Evolutionary conservation across 2,797 vertebrate species (phyloP).

Genomic region (Gymnoscopelus braueri): DNA sequence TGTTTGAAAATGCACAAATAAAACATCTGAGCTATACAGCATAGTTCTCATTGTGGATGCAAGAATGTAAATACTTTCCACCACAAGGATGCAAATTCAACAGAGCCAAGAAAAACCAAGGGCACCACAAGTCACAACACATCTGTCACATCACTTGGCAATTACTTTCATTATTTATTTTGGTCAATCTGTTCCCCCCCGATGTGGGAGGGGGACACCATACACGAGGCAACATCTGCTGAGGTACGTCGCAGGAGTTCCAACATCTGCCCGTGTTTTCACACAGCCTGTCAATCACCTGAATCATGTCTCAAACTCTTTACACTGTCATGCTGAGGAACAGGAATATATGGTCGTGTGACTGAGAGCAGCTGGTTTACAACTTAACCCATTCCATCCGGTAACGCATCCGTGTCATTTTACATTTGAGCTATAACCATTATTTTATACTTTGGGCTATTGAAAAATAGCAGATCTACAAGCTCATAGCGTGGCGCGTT

Average conservation of each 20-base stretch:
- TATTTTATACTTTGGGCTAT: no score
- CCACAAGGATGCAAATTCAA: no score
- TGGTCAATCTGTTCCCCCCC: slow-evolving; percentile 85
- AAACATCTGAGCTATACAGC: no score
- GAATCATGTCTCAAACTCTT: slow-evolving; percentile 48
- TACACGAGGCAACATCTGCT: slow-evolving; percentile 81
- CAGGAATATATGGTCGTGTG: slow-evolving; percentile 27
- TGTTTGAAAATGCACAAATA: background rate
- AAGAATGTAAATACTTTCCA: background rate
- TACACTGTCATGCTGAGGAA: slow-evolving; percentile 60
- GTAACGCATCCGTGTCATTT: no score
- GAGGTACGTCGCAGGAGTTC: slow-evolving; percentile 77
- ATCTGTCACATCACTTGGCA: slow-evolving; percentile 82
- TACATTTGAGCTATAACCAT: no score
- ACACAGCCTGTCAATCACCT: slow-evolving; percentile 73
- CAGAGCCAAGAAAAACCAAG: slow-evolving; percentile 47
- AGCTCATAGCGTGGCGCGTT: no score
- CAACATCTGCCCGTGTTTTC: slow-evolving; percentile 81
- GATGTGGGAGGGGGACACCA: slow-evolving; percentile 78
- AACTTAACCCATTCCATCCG: background rate
- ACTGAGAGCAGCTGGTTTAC: slow-evolving; percentile 13
- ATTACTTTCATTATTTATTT: slow-evolving; percentile 81
- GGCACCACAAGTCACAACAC: slow-evolving; percentile 61
- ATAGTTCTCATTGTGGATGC: background rate
- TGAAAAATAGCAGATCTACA: no score